Evolutionary conservation across 2,888 invertebrate genomes (phyloP), one percentile per base, ranked within the genome.

Genomic region (Eristalinus sepulchralis): DNA sequence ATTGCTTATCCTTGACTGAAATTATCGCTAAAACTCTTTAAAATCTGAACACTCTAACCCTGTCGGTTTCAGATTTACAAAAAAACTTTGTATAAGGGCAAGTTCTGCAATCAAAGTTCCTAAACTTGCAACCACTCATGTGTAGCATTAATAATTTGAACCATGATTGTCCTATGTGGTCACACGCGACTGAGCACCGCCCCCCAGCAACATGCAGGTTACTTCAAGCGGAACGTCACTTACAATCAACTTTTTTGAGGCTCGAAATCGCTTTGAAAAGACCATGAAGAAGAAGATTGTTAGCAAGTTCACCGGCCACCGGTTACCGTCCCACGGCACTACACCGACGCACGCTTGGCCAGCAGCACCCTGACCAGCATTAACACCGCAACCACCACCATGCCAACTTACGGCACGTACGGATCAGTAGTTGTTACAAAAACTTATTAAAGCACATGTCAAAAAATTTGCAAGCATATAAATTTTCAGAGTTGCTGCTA

Each of bases 381-480:
- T 3, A 22, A 10, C 70, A 62, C 66, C 75, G 71, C 76, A 75
- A 64, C 39, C 80, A 75, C 36, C 17, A 47, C 60, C 85, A 72
- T 57, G 66, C 66, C 47, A 79, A 75, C 82, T 70, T 75, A 83
- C 75, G 71, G 47, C 83, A 70, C 67, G 78, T 72, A 60, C 78
- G 78, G 73, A 78, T 83, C 83, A 75, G 86, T 79, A 83, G 75
- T 83, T 83, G 86, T 86, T 86, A 86, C 86, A 86, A 86, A 85
- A 86, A 86, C 86, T 86, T 86, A 86, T 86, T 83, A 83, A 73
- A 83, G 83, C 83, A 63, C 78, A 86, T 86, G 83, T 86, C 86
- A 83, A 86, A 86, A 75, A 75, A 67, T 78, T 67, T 47, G 66
- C 64, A 68, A 78, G 82, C 64, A 73, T 62, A 78, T 78, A 63